These are phyloP conservation scores for Epizoanthus ramosus DNA, from an alignment of 92 coral and sea anemone genomes.

Conservation along the genomic window DNA sequence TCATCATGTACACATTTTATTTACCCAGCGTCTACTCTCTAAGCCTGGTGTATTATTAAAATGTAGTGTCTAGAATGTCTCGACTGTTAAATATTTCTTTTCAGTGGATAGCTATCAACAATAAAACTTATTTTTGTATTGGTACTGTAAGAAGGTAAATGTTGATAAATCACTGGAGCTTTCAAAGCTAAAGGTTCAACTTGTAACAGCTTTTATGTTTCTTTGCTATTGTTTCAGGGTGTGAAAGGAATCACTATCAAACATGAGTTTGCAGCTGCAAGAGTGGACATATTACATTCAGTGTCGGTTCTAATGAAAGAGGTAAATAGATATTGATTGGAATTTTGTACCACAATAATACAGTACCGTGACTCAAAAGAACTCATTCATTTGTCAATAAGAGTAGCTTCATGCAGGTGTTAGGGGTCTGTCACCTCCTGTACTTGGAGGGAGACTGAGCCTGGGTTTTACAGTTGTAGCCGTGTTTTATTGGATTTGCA, in stretches of 20 bases:
- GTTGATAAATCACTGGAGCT: background rate
- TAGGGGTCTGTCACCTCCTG: too few species aligned
- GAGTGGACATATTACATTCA: conserved; percentile 44
- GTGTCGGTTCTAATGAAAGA: conserved; percentile 79
- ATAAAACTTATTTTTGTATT: background rate
- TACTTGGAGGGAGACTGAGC: too few species aligned
- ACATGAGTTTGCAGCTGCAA: conserved; percentile 50
- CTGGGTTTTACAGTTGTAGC: too few species aligned
- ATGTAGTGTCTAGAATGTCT: conserved; percentile 45
- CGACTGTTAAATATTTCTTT: background rate
- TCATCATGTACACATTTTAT: background rate
- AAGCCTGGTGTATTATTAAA: conserved; percentile 68
- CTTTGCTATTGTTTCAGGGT: conserved; percentile 61
- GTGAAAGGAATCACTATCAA: conserved; percentile 69
- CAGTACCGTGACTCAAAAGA: background rate
- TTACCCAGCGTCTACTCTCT: background rate
- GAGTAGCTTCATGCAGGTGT: too few species aligned
- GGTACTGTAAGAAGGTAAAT: background rate
- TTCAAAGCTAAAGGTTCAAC: background rate
- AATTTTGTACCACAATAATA: background rate
- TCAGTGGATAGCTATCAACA: background rate
- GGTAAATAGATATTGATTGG: conserved; percentile 32
- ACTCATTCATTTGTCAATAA: too few species aligned
- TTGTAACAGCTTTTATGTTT: background rate
- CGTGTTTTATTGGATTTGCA: too few species aligned